Base-by-base conservation (phyloP, 2,888 invertebrate species). In the Carterocephalus palaemon region DNA sequence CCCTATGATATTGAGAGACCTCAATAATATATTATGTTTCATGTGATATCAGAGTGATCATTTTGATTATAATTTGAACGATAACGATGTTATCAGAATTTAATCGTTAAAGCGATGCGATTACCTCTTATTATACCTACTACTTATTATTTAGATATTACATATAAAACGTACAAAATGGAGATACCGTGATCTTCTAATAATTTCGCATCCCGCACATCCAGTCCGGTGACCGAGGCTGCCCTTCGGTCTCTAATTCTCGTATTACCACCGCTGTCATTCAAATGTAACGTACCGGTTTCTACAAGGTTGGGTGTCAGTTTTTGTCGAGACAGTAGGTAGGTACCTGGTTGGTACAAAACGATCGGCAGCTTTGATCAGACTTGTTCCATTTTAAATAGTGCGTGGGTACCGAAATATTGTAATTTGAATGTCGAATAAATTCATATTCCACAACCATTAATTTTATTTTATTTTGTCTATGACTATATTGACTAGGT, bases 241-340 rank as follows among this genome's bases (percentile, higher is more conserved):
- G 28, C 28, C 38, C 38, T 38, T 38, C 38, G 28, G 10, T 17
- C 15, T 32, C 15, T 17, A 28, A 26, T 20, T 3, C 10, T n/a
- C 17, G 12, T 41, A 26, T 29, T 20, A 15, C 20, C 36, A 36
- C 42, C 42, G 34, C 28, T 28, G 15, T 17, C 28, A 13, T 29
- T 34, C 34, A 34, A 34, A 20, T 15, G 9, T 36, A n/a, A n/a
- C n/a, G 19, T 68, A 74, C 73, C 67, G 65, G 76, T 73, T 72
- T 60, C 31, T 51, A 60, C 67, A 70, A 71, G 71, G 70, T 56
- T 64, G 56, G 56, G 59, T 19, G 10, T 34, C 15, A 16, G 26
- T 39, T 41, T 43, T 28, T 36, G 20, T 34, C 33, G 13, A 36
- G 20, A 36, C n/a, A n/a, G n/a, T n/a, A n/a, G n/a, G n/a, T 42